phyloP scores from a whole-genome alignment of 2,113 vertebrate species.

The Phylloscopus trochilus region DNA sequence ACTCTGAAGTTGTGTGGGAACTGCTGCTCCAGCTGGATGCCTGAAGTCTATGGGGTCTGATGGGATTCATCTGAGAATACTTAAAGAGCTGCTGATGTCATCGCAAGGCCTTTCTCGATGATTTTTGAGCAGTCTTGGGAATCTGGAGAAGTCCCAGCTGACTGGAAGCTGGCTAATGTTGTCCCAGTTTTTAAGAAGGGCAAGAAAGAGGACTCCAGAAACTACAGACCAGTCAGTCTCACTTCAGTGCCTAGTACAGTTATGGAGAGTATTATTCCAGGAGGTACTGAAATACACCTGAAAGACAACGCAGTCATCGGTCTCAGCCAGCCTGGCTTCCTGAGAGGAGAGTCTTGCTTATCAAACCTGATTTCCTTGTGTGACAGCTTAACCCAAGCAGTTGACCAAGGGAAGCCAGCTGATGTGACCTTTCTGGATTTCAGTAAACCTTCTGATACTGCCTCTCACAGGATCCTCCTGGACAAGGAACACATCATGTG shows the following conservation, averaged over 20 bases:
- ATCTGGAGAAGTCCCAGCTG: not conserved
- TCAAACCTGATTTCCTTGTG: not conserved
- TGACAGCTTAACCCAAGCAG: not conserved
- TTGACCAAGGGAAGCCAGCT: not conserved
- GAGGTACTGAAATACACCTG: not conserved
- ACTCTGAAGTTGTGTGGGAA: not conserved
- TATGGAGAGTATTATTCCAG: not conserved
- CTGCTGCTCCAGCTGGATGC: not conserved
- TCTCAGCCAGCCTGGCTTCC: not conserved
- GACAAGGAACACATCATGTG: not conserved
- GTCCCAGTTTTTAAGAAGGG: not conserved
- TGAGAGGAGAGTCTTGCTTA: not conserved
- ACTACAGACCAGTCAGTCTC: not conserved
- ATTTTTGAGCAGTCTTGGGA: not conserved
- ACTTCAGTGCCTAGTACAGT: not conserved
- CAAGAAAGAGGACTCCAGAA: not conserved
- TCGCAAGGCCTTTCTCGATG: rapidly evolving
- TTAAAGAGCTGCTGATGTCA: not conserved
- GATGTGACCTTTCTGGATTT: not conserved
- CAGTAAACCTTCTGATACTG: not conserved
- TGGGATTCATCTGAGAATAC: not conserved
- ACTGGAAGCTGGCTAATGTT: not conserved
- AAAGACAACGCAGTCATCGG: not conserved
- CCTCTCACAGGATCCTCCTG: not conserved
- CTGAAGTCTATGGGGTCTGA: not conserved